phyloP scores from a whole-genome alignment of 2,113 vertebrate genomes.

The Amblyopsis rosae region DNA sequence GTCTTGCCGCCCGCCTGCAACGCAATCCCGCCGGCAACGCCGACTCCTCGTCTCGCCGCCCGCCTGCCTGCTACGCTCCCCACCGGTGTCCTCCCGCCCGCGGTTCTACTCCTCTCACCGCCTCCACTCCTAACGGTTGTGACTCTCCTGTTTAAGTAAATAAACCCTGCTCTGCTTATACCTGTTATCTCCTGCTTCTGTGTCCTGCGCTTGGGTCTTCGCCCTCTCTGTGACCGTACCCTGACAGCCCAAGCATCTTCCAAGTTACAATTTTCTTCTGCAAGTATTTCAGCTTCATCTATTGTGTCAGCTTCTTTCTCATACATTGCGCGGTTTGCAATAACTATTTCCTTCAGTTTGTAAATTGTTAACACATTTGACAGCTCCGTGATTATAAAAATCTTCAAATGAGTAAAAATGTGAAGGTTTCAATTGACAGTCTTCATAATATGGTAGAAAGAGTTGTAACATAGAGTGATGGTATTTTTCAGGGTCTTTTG shows the following conservation, averaged over 20 bases:
- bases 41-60: no score
- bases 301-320: constrained; percentile 8
- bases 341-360: constrained; percentile 10
- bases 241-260: constrained; percentile 16
- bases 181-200: no score
- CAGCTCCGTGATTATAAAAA: not conserved
- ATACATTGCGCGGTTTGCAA: not conserved
- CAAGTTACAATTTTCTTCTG: not conserved
- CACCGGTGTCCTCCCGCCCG: no score
- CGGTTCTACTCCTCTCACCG: no score
- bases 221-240: no score
- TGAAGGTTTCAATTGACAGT: constrained; percentile 7
- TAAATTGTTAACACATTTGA: not conserved
- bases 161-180: no score
- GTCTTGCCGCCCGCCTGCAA: no score
- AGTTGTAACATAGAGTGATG: constrained; percentile 7
- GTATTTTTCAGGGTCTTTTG: constrained; percentile 17
- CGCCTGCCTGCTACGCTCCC: no score
- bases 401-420: not conserved
- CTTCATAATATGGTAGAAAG: constrained; percentile 12
- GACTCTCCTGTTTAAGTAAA: no score
- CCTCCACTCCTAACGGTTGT: no score
- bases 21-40: no score
- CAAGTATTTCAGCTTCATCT: not conserved
- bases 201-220: no score